Conservation (phyloP, 2,888 invertebrate genomes). For the Anagyrus pseudococci region DNA sequence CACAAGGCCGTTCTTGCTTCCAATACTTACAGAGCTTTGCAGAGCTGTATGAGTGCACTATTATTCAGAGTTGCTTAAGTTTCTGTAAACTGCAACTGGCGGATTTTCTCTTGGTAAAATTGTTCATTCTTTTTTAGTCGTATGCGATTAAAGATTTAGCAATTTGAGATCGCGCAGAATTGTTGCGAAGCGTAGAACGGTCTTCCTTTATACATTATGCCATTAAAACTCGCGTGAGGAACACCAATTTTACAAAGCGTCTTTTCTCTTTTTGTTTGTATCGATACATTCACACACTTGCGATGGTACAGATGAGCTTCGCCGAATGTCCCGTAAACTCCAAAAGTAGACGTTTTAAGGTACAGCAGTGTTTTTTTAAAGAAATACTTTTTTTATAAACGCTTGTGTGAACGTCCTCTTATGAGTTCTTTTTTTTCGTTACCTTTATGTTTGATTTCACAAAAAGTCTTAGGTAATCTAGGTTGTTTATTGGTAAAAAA, state of each 20-base stretch:
- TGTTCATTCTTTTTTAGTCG: neutral
- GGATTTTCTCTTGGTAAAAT: too few species aligned
- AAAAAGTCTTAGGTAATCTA: slow-evolving; percentile 5
- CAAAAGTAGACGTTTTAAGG: slow-evolving; percentile 41
- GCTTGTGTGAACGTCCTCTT: slow-evolving; percentile 31
- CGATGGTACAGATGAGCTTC: slow-evolving; percentile 37
- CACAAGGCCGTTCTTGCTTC: too few species aligned
- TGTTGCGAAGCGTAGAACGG: too few species aligned
- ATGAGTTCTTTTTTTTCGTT: slow-evolving; percentile 17
- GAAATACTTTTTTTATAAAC: slow-evolving; percentile 24
- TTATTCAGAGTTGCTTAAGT: too few species aligned
- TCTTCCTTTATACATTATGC: slow-evolving; percentile 8
- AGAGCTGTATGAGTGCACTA: too few species aligned
- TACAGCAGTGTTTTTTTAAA: slow-evolving; percentile 38
- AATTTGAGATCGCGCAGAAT: slow-evolving; percentile 18
- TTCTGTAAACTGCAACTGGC: too few species aligned
- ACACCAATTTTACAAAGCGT: slow-evolving; percentile 34
- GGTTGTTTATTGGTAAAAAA: slow-evolving; percentile 30
- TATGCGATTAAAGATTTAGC: neutral
- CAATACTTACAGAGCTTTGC: too few species aligned
- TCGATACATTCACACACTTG: slow-evolving; percentile 36
- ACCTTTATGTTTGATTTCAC: slow-evolving; percentile 19
- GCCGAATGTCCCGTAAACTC: slow-evolving; percentile 36
- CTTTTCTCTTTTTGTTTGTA: slow-evolving; percentile 36
- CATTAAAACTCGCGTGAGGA: slow-evolving; percentile 16